Base-by-base conservation (phyloP, 2,113 vertebrate genomes). In the Phoenicopterus ruber region DNA sequence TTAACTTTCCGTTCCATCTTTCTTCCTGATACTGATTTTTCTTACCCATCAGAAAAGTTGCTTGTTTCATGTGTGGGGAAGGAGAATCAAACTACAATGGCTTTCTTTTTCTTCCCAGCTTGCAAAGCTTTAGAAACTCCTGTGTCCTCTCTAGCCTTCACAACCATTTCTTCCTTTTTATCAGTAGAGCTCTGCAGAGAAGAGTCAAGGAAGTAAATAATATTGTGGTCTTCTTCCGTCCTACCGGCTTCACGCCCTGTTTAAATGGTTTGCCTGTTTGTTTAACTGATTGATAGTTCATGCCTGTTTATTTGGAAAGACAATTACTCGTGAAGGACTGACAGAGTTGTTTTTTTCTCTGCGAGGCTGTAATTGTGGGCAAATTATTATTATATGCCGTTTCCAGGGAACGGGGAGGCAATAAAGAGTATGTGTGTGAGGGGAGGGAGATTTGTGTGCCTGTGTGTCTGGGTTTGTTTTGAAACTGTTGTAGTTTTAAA, bases 401-500 rank as follows among this genome's bases (percentile, higher is more conserved):
- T 93, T 82, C 74, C 55, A 88, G 77, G 77, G 83, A 88, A 71
- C 74, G 10, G 49, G 38, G 42, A 73, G 36, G 77, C 72, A 73
- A 34, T 62, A 42, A 86, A 61, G 74, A 50, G 38, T 8, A 1
- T 12, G 54, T 57, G 36, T 71, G 54, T 42, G 71, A 76, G 50
- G 21, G 17, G 10, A 49, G 28, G 40, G 40, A 80, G 67, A 40
- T 57, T 76, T 47, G 11, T 58, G 55, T 72, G 38, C 49, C 22
- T 6, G 0, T 6, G 10, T 44, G 36, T 16, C 54, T 40, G 50
- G 36, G 26, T 70, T 88, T 93, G 58, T 47, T 92, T 76, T 49
- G 82, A 44, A 96, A 77, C 42, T 92, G 86, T 81, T 97, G 93
- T 83, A 61, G 66, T 93, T 90, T 74, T 74, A 93, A 91, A 62